Conservation (phyloP, 2,113 vertebrate genomes). For the Rhynchomys soricoides region DNA sequence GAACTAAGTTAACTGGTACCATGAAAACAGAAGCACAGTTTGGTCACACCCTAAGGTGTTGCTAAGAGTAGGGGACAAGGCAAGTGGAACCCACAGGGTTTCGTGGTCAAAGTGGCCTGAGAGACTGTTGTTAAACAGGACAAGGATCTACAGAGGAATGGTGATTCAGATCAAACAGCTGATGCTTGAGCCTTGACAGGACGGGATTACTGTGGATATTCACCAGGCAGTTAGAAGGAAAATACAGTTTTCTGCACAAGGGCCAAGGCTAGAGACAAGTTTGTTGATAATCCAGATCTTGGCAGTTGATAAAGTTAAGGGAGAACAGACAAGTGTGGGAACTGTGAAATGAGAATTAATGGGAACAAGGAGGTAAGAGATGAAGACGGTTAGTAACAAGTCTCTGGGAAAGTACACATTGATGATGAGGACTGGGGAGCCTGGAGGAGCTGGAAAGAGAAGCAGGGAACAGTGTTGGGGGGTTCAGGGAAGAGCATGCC, state of each 20-base stretch:
- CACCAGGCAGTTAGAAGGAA: not conserved
- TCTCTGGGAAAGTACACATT: not conserved
- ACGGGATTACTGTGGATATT: not conserved
- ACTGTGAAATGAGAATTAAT: not conserved
- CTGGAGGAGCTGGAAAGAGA: not conserved
- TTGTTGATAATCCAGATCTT: not conserved
- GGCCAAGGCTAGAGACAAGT: not conserved
- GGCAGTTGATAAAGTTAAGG: not conserved
- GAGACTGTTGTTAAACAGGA: not conserved
- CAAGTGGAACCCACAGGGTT: not conserved
- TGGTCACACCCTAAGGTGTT: not conserved
- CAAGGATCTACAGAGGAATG: not conserved
- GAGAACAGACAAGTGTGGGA: not conserved
- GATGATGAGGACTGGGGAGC: not conserved
- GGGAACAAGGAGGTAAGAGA: not conserved
- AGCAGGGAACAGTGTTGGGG: too few relatives aligned
- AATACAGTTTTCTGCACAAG: not conserved
- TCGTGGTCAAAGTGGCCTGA: not conserved
- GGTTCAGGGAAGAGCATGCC: not conserved
- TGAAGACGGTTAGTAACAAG: too few relatives aligned
- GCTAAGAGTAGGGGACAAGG: not conserved
- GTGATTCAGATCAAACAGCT: not conserved
- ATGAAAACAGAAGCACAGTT: fast-evolving
- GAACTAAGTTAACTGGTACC: not conserved
- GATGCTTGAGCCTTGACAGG: not conserved